phyloP scores from a whole-genome alignment of 1,140 invertebrate genomes.

The Neodiprion fabricii region DNA sequence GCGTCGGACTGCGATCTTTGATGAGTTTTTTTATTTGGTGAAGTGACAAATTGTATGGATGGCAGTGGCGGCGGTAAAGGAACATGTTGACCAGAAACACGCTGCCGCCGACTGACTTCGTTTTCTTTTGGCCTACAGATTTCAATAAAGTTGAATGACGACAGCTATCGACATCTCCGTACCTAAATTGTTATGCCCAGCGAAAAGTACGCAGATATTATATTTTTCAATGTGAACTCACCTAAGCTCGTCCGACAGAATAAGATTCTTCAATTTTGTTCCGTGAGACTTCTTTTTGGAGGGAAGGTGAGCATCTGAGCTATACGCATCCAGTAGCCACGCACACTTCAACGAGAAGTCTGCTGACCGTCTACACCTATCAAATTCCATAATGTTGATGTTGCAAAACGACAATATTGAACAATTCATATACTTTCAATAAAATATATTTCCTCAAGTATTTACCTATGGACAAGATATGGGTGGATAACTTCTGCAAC shows the following conservation, averaged over 20 bases:
- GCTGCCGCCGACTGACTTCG: conserved; percentile 49
- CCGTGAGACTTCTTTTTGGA: conserved; percentile 86
- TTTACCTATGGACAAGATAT: conserved; percentile 89
- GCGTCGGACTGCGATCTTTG: conserved; percentile 92
- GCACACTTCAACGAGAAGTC: conserved; percentile 96
- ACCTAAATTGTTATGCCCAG: neutral
- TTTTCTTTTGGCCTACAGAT: conserved; percentile 58
- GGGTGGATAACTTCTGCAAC: conserved; percentile 93
- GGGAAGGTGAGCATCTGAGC: conserved; percentile 76
- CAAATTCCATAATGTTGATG: conserved; percentile 36
- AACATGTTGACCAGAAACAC: conserved; percentile 49
- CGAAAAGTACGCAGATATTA: neutral
- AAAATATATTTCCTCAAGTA: conserved; percentile 21
- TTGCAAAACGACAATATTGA: conserved; percentile 23
- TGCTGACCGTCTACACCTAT: conserved; percentile 88
- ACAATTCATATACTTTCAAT: conserved; percentile 10
- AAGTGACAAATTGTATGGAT: conserved; percentile 52
- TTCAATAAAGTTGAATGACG: neutral
- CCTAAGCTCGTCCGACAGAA: conserved; percentile 86
- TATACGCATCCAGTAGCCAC: conserved; percentile 95
- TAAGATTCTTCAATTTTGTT: conserved; percentile 85
- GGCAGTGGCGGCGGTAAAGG: conserved; percentile 49
- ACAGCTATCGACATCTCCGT: neutral
- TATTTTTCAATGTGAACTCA: conserved; percentile 43
- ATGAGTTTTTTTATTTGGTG: conserved; percentile 73